Percentiles rank a stretch among this genome's conserved stretches.
Evolutionary conservation across 2,888 invertebrate genomes (phyloP).

Genomic region (Ophion ventricosus): DNA sequence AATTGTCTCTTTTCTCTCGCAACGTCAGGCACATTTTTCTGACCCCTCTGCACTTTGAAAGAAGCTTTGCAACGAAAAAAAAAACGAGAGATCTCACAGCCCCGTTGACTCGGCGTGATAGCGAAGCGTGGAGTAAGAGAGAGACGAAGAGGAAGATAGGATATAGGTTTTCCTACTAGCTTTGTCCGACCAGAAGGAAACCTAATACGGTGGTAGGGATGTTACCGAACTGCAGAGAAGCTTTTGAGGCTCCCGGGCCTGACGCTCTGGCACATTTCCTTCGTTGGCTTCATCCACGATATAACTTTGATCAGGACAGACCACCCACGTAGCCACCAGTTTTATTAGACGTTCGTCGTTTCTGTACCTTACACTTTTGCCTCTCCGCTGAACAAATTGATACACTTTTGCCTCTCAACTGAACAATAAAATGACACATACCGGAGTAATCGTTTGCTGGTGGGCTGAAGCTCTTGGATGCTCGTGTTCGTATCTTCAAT

Average conservation of each 20-base stretch:
- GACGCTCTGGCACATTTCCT: slow-evolving; percentile 42
- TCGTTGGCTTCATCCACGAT: slow-evolving; percentile 48
- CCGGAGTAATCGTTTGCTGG: not conserved
- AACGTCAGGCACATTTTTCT: slow-evolving; percentile 45
- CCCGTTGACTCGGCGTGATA: slow-evolving; percentile 7
- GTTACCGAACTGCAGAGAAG: slow-evolving; percentile 40
- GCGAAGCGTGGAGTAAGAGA: slow-evolving; percentile 28
- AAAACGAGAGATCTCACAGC: slow-evolving; percentile 3
- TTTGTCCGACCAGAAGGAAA: slow-evolving; percentile 52
- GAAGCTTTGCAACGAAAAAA: slow-evolving; percentile 38
- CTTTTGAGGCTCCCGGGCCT: slow-evolving; percentile 43
- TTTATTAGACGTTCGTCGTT: slow-evolving; percentile 6
- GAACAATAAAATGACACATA: not conserved
- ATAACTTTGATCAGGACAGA: slow-evolving; percentile 34
- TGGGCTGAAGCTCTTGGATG: not conserved
- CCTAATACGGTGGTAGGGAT: slow-evolving; percentile 43
- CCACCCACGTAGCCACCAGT: not conserved
- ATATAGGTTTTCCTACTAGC: slow-evolving; percentile 37
- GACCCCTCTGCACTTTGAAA: slow-evolving; percentile 44
- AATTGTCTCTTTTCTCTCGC: slow-evolving; percentile 25
- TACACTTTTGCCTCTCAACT: not conserved
- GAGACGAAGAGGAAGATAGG: slow-evolving; percentile 54
- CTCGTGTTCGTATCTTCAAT: not conserved
- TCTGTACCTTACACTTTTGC: not conserved
- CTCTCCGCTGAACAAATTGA: not conserved